Evolutionary conservation across 2,797 vertebrate species (phyloP).

Genomic region (Harpagifer antarcticus): DNA sequence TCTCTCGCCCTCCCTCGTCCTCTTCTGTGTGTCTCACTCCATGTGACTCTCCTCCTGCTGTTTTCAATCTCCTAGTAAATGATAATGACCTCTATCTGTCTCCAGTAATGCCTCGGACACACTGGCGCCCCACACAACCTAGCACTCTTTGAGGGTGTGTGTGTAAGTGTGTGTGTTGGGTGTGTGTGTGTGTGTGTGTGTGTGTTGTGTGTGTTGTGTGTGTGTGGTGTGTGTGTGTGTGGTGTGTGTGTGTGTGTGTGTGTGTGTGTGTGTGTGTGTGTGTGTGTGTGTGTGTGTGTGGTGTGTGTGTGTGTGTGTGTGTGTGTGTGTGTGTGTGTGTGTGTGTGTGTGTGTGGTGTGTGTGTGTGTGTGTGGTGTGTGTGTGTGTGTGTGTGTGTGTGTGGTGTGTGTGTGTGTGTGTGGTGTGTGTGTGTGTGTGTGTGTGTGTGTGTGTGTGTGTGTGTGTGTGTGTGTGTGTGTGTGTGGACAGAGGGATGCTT

Average conservation of each 20-base stretch:
- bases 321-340: too few species aligned
- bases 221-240: constrained; percentile 7
- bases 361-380: too few species aligned
- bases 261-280: constrained; percentile 31
- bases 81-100: constrained; percentile 81
- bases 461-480: constrained; percentile 7
- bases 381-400: too few species aligned
- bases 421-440: too few species aligned
- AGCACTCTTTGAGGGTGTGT: constrained; percentile 74
- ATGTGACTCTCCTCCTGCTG: constrained; percentile 67
- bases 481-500: constrained; percentile 25
- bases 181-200: constrained; percentile 42
- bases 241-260: constrained; percentile 1
- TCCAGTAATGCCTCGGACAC: constrained; percentile 75
- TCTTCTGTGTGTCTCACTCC: constrained; percentile 56
- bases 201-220: background rate
- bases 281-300: too few species aligned
- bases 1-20: constrained; percentile 19
- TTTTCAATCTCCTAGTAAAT: constrained; percentile 80
- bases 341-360: too few species aligned
- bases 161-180: background rate
- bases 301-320: too few species aligned
- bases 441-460: too few species aligned
- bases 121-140: constrained; percentile 72
- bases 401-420: too few species aligned